A percentile compares a stretch with the other conserved stretches of the same genome.
Conservation (phyloP, 2,888 invertebrate genomes). For the Drosophila merina region DNA sequence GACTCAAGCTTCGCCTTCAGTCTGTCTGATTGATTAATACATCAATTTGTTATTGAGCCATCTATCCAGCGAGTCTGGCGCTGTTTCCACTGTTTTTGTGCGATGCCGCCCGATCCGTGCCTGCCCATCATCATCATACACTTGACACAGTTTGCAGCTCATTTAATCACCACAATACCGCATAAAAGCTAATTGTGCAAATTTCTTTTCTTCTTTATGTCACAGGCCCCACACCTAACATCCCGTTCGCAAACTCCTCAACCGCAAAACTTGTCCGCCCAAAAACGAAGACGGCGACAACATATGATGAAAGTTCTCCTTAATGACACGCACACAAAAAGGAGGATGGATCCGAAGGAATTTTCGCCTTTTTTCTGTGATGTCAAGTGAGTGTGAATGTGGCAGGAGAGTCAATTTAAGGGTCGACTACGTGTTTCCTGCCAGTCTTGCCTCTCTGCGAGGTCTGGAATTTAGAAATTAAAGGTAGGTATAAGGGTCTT, state of each 20-base stretch:
- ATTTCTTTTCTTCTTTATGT: constrained; percentile 50
- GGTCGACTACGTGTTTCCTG: constrained; percentile 42
- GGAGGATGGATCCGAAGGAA: constrained; percentile 22
- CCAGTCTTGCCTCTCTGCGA: constrained; percentile 14
- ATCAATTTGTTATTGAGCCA: constrained; percentile 78
- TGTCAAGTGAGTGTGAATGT: constrained; percentile 22
- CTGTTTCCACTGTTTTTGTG: constrained; percentile 14
- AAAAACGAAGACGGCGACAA: constrained; percentile 39
- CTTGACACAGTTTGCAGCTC: constrained; percentile 77
- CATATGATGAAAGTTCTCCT: constrained; percentile 63
- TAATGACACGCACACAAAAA: constrained; percentile 54
- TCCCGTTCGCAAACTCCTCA: constrained; percentile 1
- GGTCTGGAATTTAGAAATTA: constrained; percentile 3
- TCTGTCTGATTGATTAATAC: constrained; percentile 75
- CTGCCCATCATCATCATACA: constrained; percentile 45
- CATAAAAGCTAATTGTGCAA: constrained; percentile 78
- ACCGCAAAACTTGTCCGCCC: constrained; percentile 40
- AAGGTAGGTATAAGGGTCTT: constrained; percentile 9
- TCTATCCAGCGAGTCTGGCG: constrained; percentile 36
- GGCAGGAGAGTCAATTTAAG: constrained; percentile 28
- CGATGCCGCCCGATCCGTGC: not conserved
- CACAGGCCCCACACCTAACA: constrained; percentile 2
- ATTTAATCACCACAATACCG: constrained; percentile 74
- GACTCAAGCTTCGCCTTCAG: constrained; percentile 36
- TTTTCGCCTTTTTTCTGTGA: constrained; percentile 16